Conservation (phyloP, 2,797 vertebrate genomes). For the Amblyopsis hoosieri region DNA sequence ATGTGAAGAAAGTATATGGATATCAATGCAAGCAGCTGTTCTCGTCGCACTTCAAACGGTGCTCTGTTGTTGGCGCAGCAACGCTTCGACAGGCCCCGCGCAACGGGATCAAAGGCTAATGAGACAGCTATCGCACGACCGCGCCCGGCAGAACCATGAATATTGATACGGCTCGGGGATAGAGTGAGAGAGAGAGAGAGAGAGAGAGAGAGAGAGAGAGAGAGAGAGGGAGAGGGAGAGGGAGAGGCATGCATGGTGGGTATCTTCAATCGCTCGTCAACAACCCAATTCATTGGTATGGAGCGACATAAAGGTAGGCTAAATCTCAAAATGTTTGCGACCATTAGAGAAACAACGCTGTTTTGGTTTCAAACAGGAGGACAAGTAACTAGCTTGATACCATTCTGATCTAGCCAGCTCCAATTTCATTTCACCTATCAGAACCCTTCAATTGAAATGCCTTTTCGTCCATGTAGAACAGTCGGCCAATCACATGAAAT, state of each 20-base stretch:
- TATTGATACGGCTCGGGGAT: slow-evolving; percentile 69
- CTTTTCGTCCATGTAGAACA: no score
- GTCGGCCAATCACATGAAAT: no score
- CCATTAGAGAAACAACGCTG: no score
- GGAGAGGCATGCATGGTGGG: slow-evolving; percentile 40
- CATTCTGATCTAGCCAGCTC: no score
- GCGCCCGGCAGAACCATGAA: slow-evolving; percentile 76
- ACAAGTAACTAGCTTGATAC: no score
- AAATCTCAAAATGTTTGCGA: no score
- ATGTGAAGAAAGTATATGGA: slow-evolving; percentile 70
- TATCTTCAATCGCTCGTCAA: slow-evolving; percentile 59
- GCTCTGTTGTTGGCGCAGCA: slow-evolving; percentile 72
- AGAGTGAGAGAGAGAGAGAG: slow-evolving; percentile 17
- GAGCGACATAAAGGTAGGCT: no score
- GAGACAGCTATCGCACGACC: slow-evolving; percentile 75
- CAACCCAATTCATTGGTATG: slow-evolving; percentile 43
- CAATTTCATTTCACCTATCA: no score
- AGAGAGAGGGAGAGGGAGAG: background rate
- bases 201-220: slow-evolving; percentile 3
- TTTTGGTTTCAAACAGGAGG: no score
- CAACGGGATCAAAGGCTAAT: slow-evolving; percentile 76
- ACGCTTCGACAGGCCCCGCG: slow-evolving; percentile 66
- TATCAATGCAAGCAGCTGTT: slow-evolving; percentile 80
- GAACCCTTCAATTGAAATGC: no score
- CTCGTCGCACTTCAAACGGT: slow-evolving; percentile 74